Base-by-base conservation (phyloP, 1,140 invertebrate species). In the Drosophila pallidifrons region DNA sequence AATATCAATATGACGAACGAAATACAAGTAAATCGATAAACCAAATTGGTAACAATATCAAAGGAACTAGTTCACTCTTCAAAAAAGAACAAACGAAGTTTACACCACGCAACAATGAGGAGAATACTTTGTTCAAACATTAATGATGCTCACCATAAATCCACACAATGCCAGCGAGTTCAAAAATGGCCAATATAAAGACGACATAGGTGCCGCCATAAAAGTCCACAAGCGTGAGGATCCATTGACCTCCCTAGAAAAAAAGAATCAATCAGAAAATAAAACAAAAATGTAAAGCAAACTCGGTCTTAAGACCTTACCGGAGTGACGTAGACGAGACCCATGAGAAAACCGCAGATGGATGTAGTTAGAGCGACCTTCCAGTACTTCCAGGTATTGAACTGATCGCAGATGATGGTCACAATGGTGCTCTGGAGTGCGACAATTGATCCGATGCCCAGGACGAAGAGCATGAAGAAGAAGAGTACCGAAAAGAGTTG, bases 391-490 rank as follows among this genome's bases (percentile, higher is more conserved):
- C 95, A 92, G 7, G 92, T 82, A 1, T 95, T 95, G 88, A 96
- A 97, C 43, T 95, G 93, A 86, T 97, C 97, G 65, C 94, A 93
- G 41, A 97, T 92, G 0, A 96, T 94, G 0, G 95, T 95, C 61
- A 96, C 95, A 28, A 96, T 92, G 10, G 94, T 94, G 68, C 94
- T 95, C 30, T 95, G 94, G 38, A 96, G 93, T 0, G 95, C 95
- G 3, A 96, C 95, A 43, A 95, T 95, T 61, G 96, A 96, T 2
- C 97, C 97, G 10, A 96, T 93, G 2, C 96, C 97, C 54, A 98
- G 92, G 0, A 96, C 95, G 54, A 96, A 96, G 83, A 98, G 94
- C 96, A 98, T 97, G n/a, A 98, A 92, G 93, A 98, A 99, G 93
- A 98, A 98, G 1, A 98, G 93, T 1, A 97, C 95, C 0, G 98